A percentile compares a stretch with the other conserved stretches of the same genome.
phyloP scores from a whole-genome alignment of 2,888 invertebrate species.

The Lithophane socia region DNA sequence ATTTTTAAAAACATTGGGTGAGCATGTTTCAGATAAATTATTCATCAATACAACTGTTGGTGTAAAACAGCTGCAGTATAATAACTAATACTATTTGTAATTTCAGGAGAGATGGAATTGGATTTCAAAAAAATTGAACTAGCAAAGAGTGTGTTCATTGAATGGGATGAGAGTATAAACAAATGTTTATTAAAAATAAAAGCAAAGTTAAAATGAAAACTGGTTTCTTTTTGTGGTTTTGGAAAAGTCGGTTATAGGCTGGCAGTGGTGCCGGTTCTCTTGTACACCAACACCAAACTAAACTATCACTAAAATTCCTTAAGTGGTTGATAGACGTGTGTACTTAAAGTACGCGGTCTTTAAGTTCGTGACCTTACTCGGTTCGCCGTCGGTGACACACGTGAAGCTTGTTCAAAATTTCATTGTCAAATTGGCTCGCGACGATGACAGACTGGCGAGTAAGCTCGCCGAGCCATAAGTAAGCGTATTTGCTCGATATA shows the following conservation, averaged over 20 bases:
- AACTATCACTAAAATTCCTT: no score
- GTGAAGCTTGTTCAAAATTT: no score
- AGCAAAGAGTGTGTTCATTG: conserved; percentile 68
- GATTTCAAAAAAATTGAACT: conserved; percentile 67
- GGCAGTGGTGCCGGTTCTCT: background rate
- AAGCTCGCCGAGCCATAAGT: no score
- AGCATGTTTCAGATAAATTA: conserved; percentile 48
- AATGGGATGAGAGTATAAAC: conserved; percentile 77
- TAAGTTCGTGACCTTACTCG: no score
- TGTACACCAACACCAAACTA: no score
- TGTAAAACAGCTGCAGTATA: background rate
- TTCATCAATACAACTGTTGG: background rate
- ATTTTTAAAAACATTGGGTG: conserved; percentile 91
- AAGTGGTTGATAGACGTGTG: no score
- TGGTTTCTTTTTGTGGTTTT: conserved; percentile 1
- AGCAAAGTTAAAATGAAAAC: conserved; percentile 38
- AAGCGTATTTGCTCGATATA: no score
- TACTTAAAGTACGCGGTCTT: no score
- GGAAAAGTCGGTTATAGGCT: background rate
- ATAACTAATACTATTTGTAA: conserved; percentile 28
- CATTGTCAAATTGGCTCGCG: no score
- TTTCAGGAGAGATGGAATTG: conserved; percentile 76
- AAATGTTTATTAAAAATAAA: conserved; percentile 79
- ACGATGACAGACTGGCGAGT: no score
- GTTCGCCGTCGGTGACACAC: no score